Conservation (phyloP, 2,888 invertebrate genomes). For the Noctua pronuba region DNA sequence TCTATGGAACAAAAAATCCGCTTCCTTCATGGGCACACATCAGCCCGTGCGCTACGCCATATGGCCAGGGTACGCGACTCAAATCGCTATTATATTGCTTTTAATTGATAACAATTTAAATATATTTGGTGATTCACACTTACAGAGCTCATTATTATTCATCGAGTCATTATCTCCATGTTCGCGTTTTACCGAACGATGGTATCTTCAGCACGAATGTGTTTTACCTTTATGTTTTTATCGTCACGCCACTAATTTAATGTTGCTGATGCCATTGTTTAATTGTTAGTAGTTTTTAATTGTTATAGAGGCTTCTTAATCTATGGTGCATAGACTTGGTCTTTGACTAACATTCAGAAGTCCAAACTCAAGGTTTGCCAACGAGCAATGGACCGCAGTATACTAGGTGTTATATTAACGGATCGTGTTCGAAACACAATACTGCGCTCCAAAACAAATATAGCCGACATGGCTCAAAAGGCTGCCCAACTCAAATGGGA, state of each 20-base stretch:
- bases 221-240: slow-evolving; percentile 86
- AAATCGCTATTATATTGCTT: slow-evolving; percentile 91
- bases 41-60: slow-evolving; percentile 85
- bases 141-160: slow-evolving; percentile 89
- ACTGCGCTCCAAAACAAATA: too few relatives aligned
- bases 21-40: slow-evolving; percentile 72
- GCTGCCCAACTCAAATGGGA: too few relatives aligned
- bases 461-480: too few relatives aligned
- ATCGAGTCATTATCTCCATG: slow-evolving; percentile 89
- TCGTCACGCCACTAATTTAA: slow-evolving; percentile 84
- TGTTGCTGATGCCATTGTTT: slow-evolving; percentile 70
- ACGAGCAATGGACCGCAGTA: too few relatives aligned
- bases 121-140: slow-evolving; percentile 91
- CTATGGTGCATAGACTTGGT: too few relatives aligned
- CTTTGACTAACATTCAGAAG: too few relatives aligned
- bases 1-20: slow-evolving; percentile 1
- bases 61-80: slow-evolving; percentile 87
- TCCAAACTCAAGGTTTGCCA: too few relatives aligned
- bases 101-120: slow-evolving; percentile 91
- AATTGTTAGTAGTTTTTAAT: slow-evolving; percentile 63
- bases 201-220: slow-evolving; percentile 86
- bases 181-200: slow-evolving; percentile 86
- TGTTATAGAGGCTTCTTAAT: slow-evolving; percentile 15
- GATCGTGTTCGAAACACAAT: too few relatives aligned
- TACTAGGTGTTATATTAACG: too few relatives aligned